These are phyloP conservation scores for Asarcornis scutulata DNA, from an alignment of 2,113 vertebrate species.

Conservation along the genomic window DNA sequence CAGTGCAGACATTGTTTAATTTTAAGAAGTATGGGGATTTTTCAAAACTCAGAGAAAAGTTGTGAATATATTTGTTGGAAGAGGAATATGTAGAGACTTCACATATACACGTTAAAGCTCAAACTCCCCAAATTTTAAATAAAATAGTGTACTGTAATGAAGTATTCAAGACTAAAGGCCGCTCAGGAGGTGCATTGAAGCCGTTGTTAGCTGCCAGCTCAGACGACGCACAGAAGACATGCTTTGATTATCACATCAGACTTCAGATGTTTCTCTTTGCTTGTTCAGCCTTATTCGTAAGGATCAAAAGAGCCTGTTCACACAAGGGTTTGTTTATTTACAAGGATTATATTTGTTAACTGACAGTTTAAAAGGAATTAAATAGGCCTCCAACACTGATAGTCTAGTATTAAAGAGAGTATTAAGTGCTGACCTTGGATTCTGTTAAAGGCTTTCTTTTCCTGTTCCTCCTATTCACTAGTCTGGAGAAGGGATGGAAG, in stretches of 20 bases:
- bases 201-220: background rate
- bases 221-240: background rate
- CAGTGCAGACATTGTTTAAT: too few relatives aligned
- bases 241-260: slow-evolving; percentile 31
- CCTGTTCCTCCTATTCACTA: background rate
- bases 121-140: background rate
- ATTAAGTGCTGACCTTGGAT: background rate
- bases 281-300: background rate
- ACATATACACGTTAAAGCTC: background rate
- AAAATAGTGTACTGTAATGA: background rate
- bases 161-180: background rate
- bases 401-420: background rate
- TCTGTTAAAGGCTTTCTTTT: background rate
- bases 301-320: slow-evolving; percentile 21
- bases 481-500: background rate
- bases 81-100: background rate
- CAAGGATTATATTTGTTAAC: slow-evolving; percentile 35
- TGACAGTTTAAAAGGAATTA: slow-evolving; percentile 46
- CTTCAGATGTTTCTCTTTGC: background rate
- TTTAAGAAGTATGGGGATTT: too few relatives aligned
- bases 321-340: slow-evolving; percentile 43
- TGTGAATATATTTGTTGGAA: background rate
- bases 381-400: background rate
- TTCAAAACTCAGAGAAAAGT: background rate
- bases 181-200: background rate